A percentile compares a stretch with the other conserved stretches of the same genome.
phyloP scores from a whole-genome alignment of 1,140 invertebrate genomes.

The Kradibia gibbosae region DNA sequence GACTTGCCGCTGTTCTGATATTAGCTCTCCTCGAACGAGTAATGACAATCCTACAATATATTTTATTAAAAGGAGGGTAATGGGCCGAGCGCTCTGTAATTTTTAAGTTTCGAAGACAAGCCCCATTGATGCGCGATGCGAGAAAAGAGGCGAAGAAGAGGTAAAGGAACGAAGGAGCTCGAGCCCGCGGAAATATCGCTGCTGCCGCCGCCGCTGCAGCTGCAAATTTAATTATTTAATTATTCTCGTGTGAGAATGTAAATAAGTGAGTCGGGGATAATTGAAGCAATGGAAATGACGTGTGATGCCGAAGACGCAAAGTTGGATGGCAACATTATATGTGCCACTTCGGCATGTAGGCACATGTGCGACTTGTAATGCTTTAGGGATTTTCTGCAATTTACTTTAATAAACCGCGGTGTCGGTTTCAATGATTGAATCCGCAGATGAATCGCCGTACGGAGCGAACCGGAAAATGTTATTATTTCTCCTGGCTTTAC shows the following conservation, averaged over 20 bases:
- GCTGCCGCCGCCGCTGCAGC: no score
- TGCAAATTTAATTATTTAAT: slow-evolving; percentile 30
- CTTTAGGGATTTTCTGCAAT: slow-evolving; percentile 12
- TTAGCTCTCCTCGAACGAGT: not conserved
- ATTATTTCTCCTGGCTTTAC: not conserved
- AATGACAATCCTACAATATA: not conserved
- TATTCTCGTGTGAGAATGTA: slow-evolving; percentile 19
- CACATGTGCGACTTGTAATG: not conserved
- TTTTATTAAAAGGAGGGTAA: no score
- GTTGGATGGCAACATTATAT: not conserved
- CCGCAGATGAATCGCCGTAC: not conserved
- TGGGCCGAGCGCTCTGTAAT: no score
- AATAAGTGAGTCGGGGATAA: not conserved
- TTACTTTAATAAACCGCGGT: not conserved
- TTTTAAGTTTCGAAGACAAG: no score
- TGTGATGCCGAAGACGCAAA: not conserved
- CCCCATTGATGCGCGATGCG: no score
- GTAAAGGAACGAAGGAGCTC: not conserved
- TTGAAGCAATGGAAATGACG: not conserved
- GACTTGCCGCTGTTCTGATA: not conserved
- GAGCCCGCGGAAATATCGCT: not conserved
- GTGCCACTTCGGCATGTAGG: not conserved
- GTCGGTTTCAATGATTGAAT: not conserved
- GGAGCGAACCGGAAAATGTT: not conserved
- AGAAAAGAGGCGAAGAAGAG: no score